phyloP scores from a whole-genome alignment of 2,797 vertebrate genomes.

The Cyclopterus lumpus region DNA sequence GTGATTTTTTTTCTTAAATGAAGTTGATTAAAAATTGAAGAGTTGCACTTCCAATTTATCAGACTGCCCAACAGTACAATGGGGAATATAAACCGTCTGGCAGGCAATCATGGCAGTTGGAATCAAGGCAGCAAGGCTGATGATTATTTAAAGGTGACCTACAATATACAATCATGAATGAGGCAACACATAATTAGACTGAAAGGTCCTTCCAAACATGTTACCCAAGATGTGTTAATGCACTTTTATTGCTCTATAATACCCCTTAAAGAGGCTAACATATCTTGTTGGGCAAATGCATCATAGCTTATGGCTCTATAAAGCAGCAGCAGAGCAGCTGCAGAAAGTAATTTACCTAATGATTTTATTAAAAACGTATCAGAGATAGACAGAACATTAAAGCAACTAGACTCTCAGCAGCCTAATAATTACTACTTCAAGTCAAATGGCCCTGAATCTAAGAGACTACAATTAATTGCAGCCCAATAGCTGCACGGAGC shows the following conservation, averaged over 20 bases:
- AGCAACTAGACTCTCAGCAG: slow-evolving; percentile 56
- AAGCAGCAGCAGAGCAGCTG: slow-evolving; percentile 73
- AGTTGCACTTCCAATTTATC: slow-evolving; percentile 23
- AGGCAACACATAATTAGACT: slow-evolving; percentile 54
- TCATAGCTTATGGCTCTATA: slow-evolving; percentile 75
- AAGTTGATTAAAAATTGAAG: slow-evolving; percentile 33
- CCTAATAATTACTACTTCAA: slow-evolving; percentile 69
- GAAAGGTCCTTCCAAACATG: slow-evolving; percentile 56
- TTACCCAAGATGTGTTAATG: slow-evolving; percentile 63
- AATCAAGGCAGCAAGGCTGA: slow-evolving; percentile 26
- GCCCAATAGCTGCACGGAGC: slow-evolving; percentile 24
- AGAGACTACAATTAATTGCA: slow-evolving; percentile 65
- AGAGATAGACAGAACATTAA: slow-evolving; percentile 74
- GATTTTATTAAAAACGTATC: slow-evolving; percentile 81
- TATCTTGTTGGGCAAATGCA: slow-evolving; percentile 73
- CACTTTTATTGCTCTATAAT: slow-evolving; percentile 60
- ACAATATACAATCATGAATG: slow-evolving; percentile 45
- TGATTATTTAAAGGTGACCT: slow-evolving; percentile 66
- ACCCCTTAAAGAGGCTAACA: slow-evolving; percentile 63
- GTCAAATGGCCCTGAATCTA: slow-evolving; percentile 61
- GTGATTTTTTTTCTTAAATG: slow-evolving; percentile 24
- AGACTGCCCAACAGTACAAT: slow-evolving; percentile 15
- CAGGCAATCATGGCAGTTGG: slow-evolving; percentile 23
- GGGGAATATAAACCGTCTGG: slow-evolving; percentile 24
- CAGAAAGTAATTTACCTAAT: slow-evolving; percentile 78